phyloP scores from a whole-genome alignment of 2,888 invertebrate genomes.

The Pristionchus japonicus region DNA sequence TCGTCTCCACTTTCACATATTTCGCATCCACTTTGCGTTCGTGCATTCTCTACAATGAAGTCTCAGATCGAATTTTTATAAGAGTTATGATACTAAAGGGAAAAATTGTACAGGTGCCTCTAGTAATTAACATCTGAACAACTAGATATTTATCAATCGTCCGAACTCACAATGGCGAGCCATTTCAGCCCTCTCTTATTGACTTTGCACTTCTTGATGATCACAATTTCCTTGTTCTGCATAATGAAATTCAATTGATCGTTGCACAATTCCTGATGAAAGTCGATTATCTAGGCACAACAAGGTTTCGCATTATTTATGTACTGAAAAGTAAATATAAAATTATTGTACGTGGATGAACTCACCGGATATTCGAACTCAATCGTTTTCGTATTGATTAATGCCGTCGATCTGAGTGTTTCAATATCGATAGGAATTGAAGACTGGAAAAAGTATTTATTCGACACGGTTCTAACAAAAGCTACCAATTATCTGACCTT shows the following conservation, averaged over 20 bases:
- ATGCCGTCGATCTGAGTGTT: background rate
- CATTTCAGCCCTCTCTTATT: background rate
- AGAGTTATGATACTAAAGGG: background rate
- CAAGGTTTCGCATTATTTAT: too few species aligned
- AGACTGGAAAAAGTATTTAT: background rate
- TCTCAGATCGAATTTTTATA: background rate
- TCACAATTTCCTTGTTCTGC: background rate
- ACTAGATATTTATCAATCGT: background rate
- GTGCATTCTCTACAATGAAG: background rate
- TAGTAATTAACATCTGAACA: background rate
- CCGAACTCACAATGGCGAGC: background rate
- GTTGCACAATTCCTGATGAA: background rate
- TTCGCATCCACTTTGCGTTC: background rate
- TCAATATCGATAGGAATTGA: background rate
- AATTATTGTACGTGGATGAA: background rate
- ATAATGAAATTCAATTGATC: background rate
- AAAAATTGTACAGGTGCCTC: background rate
- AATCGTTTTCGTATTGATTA: background rate
- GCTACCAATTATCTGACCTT: background rate
- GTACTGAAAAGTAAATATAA: too few species aligned
- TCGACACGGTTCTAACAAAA: too few species aligned
- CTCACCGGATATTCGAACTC: background rate
- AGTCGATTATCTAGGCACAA: too few species aligned
- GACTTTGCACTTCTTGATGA: background rate
- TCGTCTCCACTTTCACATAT: background rate